Evolutionary conservation across 2,888 invertebrate species (phyloP), one percentile per base, ranked within the genome.

Genomic region (Andrena chrysosceles): DNA sequence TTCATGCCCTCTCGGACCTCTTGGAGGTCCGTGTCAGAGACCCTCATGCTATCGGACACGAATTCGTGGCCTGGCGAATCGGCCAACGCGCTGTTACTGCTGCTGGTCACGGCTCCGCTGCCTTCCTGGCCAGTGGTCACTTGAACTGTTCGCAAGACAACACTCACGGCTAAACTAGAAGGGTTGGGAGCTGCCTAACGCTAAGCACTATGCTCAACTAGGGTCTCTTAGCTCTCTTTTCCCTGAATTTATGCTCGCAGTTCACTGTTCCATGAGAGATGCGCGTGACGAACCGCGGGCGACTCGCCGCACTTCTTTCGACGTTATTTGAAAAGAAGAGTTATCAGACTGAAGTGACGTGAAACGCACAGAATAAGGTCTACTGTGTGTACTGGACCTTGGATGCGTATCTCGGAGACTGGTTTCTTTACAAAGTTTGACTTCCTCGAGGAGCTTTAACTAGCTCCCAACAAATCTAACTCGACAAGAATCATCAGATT

Each of bases 1-100:
- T 96, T 96, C 96, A 97, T 96, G 91, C 96, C 97, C 92, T 97
- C 96, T 91, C 96, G 96, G 83, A 96, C 96, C 94, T 97, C 96
- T 91, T 96, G 96, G 92, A 96, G 94, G 92, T 96, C 96, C 90
- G 95, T 95, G 89, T 95, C 95, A 90, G 95, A 95, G 86, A 95
- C 95, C 94, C 96, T 96, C 94, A 96, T 96, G 91, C 96, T 95
- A 94, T 97, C 97, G 91, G 97, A 97, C 90, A 97, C 96, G 95
- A 97, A 97, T 94, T 97, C 97, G 92, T 96, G 96, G 93, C 95
- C 94, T 83, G 94, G 92, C 62, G 92, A 89, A 83, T 88, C 90
- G 69, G 85, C 85, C 69, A 83, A 60, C 8, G 87, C 74, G 84
- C 26, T 85, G 87, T 82, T 85, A 85, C 79, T 84, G 79, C 77